Evolutionary conservation across 2,888 invertebrate genomes (phyloP), one percentile per base, ranked within the genome.

Genomic region (Apotomis turbidana): DNA sequence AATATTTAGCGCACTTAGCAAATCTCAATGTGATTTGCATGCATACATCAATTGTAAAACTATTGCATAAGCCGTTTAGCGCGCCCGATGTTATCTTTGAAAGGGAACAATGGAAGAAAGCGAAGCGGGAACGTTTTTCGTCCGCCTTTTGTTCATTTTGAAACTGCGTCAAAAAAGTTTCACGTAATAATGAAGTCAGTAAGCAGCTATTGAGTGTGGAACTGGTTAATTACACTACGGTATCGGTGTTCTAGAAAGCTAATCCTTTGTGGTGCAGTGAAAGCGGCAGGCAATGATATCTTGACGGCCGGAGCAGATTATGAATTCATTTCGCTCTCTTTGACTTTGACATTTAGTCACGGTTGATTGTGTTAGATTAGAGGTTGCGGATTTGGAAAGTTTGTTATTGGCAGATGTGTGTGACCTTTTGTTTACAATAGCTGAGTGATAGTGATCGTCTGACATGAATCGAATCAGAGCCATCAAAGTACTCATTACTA

Each of bases 211-310:
- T 86, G 81, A 88, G 86, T 85, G 85, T 83, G 80, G 86, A 87
- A 82, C 83, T 77, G 74, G 75, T 52, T 74, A 80, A 75, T 77
- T 76, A 76, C 74, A 77, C 76, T 77, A 80, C 71, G 66, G 61
- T 74, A 72, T 72, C 72, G 67, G 67, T 71, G 63, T 67, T 66
- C 67, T 87, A 87, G 90, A 91, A 90, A 90, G 90, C 69, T 79
- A 80, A 83, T 91, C 90, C 90, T 91, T 91, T 89, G 89, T 88
- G 78, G 74, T 73, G 59, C 46, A 74, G 89, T 83, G 89, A 89
- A 91, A 90, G 90, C 85, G 79, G 81, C 78, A 75, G 76, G 74
- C 78, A 75, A 27, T 70, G 73, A 80, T 79, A 84, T 81, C 83
- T 81, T 86, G 85, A 87, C 83, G 80, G 85, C 87, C 84, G 80